A percentile compares a stretch with the other conserved stretches of the same genome.
phyloP scores from a whole-genome alignment of 2,113 vertebrate species.

The Mastomys coucha region DNA sequence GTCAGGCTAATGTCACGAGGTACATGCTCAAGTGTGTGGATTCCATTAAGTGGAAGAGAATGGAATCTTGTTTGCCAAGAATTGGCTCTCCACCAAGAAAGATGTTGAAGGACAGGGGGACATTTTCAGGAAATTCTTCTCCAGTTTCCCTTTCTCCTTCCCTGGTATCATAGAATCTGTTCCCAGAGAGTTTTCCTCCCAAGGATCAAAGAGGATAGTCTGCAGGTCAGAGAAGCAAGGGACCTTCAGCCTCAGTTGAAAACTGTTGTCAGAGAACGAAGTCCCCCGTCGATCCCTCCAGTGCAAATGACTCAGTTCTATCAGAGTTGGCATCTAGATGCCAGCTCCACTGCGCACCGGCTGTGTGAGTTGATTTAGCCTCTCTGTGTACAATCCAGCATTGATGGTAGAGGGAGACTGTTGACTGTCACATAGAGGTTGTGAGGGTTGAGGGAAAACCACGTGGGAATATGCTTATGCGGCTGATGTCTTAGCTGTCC shows the following conservation, averaged over 20 bases:
- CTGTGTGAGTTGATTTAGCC: background rate
- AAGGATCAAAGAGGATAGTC: background rate
- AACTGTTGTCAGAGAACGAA: background rate
- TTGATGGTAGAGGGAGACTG: rapidly evolving
- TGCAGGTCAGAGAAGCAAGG: background rate
- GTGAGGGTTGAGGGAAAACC: background rate
- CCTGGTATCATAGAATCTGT: background rate
- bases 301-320: background rate
- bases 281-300: background rate
- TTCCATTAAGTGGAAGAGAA: background rate
- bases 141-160: background rate
- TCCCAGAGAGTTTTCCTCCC: background rate
- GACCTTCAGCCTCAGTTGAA: background rate
- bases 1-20: rapidly evolving
- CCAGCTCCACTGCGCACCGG: rapidly evolving
- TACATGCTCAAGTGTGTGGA: background rate
- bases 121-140: background rate
- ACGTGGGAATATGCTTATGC: background rate
- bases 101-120: background rate
- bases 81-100: background rate
- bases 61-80: background rate
- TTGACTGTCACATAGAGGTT: background rate
- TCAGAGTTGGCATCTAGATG: too few species aligned
- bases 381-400: background rate
- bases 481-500: background rate